A percentile compares a stretch with the other conserved stretches of the same genome.
These are phyloP conservation scores for Centrocercus urophasianus DNA, from an alignment of 2,113 vertebrate genomes.

Conservation along the genomic window DNA sequence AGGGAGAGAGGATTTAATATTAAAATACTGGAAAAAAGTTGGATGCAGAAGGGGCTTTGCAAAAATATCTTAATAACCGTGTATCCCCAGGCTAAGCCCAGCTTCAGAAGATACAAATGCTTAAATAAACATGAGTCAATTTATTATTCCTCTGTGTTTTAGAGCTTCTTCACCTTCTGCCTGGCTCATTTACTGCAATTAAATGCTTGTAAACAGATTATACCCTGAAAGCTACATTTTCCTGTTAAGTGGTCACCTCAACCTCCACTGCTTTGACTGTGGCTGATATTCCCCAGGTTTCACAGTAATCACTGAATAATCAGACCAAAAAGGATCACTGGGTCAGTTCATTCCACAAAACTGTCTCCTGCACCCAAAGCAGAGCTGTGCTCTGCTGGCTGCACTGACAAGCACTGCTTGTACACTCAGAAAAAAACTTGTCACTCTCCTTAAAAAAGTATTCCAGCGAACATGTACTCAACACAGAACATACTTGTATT, in stretches of 20 bases:
- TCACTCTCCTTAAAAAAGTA: background rate
- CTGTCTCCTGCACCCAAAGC: background rate
- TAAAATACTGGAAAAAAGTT: background rate
- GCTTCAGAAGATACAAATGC: slow-evolving; percentile 39
- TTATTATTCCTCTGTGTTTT: slow-evolving; percentile 67
- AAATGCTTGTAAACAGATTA: slow-evolving; percentile 67
- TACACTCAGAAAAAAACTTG: background rate
- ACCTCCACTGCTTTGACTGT: background rate
- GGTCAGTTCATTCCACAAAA: background rate
- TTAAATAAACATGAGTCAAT: slow-evolving; percentile 64
- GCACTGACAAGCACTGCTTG: background rate
- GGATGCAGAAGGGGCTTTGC: background rate
- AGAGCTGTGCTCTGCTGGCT: background rate
- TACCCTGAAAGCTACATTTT: slow-evolving; percentile 46
- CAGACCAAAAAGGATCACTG: background rate
- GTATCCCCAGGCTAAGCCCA: slow-evolving; percentile 2
- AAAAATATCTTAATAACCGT: background rate
- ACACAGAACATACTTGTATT: background rate
- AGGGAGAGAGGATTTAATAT: background rate
- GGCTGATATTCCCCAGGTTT: slow-evolving; percentile 29
- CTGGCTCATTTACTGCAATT: slow-evolving; percentile 67
- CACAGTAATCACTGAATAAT: background rate
- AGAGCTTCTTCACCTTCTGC: slow-evolving; percentile 64
- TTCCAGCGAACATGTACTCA: background rate
- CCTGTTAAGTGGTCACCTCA: slow-evolving; percentile 51